phyloP scores from a whole-genome alignment of 2,888 invertebrate species.

The Chaitophorus viminalis region DNA sequence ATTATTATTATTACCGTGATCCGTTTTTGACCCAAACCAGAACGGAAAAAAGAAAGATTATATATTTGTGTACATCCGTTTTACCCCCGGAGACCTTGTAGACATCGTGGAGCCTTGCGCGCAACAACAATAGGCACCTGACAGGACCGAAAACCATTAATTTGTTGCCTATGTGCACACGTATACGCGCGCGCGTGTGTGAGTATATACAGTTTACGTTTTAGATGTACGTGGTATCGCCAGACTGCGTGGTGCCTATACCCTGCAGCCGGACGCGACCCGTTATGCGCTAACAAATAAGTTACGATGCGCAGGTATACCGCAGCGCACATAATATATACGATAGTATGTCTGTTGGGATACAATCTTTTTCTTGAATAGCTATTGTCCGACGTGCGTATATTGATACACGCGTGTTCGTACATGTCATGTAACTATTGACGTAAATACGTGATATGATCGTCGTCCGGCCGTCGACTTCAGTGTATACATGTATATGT shows the following conservation, averaged over 20 bases:
- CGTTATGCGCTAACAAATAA: slow-evolving; percentile 7
- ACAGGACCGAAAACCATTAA: slow-evolving; percentile 51
- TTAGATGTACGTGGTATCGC: slow-evolving; percentile 4
- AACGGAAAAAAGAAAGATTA: slow-evolving; percentile 27
- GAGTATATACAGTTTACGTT: background rate
- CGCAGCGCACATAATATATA: background rate
- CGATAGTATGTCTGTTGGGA: background rate
- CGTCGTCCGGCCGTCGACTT: slow-evolving; percentile 9
- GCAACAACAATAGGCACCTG: slow-evolving; percentile 36
- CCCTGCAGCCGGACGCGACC: slow-evolving; percentile 12
- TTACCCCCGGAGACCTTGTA: background rate
- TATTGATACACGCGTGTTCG: background rate
- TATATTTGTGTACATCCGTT: slow-evolving; percentile 40
- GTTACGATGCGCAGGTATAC: slow-evolving; percentile 41
- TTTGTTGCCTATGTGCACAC: slow-evolving; percentile 14
- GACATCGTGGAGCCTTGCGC: slow-evolving; percentile 53
- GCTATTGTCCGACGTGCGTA: slow-evolving; percentile 5
- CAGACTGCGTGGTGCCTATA: slow-evolving; percentile 55
- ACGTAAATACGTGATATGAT: slow-evolving; percentile 21
- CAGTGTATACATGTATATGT: background rate
- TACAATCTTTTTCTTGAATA: slow-evolving; percentile 17
- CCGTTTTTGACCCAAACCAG: slow-evolving; percentile 47
- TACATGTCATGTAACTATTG: slow-evolving; percentile 11
- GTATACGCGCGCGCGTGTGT: background rate
- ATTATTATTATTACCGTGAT: slow-evolving; percentile 16